Conservation (phyloP, 2,888 invertebrate species). For the Pterostichus niger region DNA sequence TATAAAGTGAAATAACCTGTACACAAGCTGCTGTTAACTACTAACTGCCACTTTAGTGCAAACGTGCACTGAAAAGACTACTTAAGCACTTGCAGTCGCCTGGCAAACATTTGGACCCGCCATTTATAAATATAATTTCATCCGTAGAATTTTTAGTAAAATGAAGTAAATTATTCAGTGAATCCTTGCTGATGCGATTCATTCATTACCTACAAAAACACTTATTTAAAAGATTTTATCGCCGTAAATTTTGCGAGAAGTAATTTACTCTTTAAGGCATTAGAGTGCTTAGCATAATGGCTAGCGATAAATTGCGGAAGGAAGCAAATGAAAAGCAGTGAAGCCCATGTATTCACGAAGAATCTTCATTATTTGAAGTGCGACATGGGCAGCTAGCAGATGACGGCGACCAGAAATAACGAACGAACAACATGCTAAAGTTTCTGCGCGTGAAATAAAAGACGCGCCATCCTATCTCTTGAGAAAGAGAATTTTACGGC, state of each 20-base stretch:
- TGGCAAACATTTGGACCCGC: neutral
- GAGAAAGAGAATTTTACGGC: conserved; percentile 26
- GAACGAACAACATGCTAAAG: conserved; percentile 53
- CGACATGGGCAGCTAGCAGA: conserved; percentile 45
- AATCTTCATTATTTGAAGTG: conserved; percentile 63
- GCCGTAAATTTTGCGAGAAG: conserved; percentile 56
- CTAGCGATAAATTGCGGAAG: conserved; percentile 63
- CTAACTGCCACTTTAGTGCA: conserved; percentile 6
- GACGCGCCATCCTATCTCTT: conserved; percentile 24
- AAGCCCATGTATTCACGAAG: conserved; percentile 44
- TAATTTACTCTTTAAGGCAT: conserved; percentile 60
- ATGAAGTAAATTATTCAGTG: conserved; percentile 50
- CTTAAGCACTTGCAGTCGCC: no score
- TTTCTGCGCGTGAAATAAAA: conserved; percentile 52
- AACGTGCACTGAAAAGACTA: conserved; percentile 8
- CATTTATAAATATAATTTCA: conserved; percentile 26
- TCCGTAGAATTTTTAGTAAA: conserved; percentile 13
- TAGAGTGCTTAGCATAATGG: conserved; percentile 62
- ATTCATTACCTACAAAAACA: conserved; percentile 64
- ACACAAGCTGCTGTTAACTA: conserved; percentile 26
- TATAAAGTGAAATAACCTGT: conserved; percentile 22
- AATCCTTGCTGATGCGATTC: conserved; percentile 58
- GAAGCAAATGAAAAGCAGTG: conserved; percentile 62
- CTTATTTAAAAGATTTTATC: conserved; percentile 67
- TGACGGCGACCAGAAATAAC: conserved; percentile 4